These are phyloP conservation scores for Todus mexicanus DNA, from an alignment of 2,797 vertebrate genomes.

Conservation along the genomic window DNA sequence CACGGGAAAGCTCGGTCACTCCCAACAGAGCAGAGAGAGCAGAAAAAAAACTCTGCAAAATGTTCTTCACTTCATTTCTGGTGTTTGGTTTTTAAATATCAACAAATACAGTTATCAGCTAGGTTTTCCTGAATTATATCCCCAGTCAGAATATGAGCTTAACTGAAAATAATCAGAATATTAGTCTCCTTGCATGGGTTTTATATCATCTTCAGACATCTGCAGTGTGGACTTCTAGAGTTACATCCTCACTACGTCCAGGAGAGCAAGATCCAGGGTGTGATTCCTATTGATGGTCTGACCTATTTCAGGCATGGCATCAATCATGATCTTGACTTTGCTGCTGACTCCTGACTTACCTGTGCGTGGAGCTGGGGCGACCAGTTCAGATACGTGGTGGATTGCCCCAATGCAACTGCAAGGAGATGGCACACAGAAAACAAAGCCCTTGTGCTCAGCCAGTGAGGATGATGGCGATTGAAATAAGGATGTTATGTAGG, in stretches of 20 bases:
- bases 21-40: not conserved
- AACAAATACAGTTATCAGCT: not conserved
- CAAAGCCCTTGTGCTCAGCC: not conserved
- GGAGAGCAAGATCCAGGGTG: not conserved
- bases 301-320: not conserved
- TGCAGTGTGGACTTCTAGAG: not conserved
- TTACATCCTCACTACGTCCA: not conserved
- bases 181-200: not conserved
- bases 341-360: not conserved
- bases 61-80: not conserved
- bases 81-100: not conserved
- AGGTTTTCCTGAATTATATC: not conserved
- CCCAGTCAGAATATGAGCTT: not conserved
- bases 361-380: fast-evolving
- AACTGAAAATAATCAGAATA: not conserved
- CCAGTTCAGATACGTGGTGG: fast-evolving
- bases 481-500: not conserved
- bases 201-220: not conserved
- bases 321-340: not conserved
- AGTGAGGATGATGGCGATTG: not conserved
- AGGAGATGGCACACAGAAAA: not conserved
- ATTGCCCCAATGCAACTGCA: fast-evolving
- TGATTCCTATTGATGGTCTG: not conserved
- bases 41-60: not conserved
- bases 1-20: not conserved